Conservation (phyloP, 2,888 invertebrate species). For the Caenorhabditis drosophilae region DNA sequence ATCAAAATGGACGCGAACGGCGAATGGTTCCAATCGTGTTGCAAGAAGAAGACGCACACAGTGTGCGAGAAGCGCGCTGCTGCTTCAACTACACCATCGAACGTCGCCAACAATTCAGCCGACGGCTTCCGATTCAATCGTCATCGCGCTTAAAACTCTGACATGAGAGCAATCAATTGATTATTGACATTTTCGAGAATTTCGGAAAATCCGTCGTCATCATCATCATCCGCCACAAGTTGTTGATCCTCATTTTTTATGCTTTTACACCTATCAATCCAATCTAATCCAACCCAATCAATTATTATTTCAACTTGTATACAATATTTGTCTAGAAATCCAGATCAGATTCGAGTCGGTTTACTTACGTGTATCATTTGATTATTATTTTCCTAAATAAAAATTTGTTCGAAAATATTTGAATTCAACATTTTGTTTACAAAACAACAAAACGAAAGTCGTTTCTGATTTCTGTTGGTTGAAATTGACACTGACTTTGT, state of each 20-base stretch:
- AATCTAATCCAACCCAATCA: background rate
- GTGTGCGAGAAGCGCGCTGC: constrained; percentile 57
- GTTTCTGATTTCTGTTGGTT: no score
- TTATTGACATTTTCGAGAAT: constrained; percentile 29
- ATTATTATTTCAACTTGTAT: background rate
- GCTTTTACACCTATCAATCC: constrained; percentile 16
- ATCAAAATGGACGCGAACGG: constrained; percentile 62
- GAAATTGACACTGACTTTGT: no score
- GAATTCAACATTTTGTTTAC: no score
- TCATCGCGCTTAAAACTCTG: constrained; percentile 13
- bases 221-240: constrained; percentile 5
- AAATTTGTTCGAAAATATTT: no score
- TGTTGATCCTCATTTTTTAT: constrained; percentile 34
- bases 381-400: no score
- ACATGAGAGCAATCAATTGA: no score
- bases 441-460: no score
- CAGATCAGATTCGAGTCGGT: no score
- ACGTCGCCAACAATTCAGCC: constrained; percentile 19
- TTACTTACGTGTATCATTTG: no score
- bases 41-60: constrained; percentile 63
- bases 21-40: constrained; percentile 67
- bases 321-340: no score
- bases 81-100: constrained; percentile 16
- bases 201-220: constrained; percentile 8
- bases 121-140: constrained; percentile 36